A percentile compares a stretch with the other conserved stretches of the same genome.
Conservation (phyloP, 2,113 vertebrate species). For the Lepus timidus region DNA sequence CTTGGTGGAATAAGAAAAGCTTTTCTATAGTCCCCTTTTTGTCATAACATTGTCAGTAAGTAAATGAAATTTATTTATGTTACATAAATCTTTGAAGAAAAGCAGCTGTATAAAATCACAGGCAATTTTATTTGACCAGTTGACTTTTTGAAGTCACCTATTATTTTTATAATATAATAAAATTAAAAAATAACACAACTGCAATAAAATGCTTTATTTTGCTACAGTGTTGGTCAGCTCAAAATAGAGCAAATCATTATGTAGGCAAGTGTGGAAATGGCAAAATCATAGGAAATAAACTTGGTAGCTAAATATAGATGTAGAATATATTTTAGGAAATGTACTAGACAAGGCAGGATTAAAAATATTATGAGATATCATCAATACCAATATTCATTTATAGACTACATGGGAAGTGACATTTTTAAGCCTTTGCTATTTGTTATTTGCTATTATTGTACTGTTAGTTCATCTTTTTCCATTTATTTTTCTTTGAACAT, state of each 20-base stretch:
- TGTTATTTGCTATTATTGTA: neutral
- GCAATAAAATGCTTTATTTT: neutral
- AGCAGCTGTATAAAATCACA: neutral
- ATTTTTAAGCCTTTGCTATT: neutral
- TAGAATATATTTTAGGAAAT: neutral
- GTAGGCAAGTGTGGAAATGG: neutral
- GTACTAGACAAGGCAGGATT: neutral
- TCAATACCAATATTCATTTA: neutral
- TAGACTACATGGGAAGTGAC: neutral
- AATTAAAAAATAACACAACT: neutral
- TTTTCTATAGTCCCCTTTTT: neutral
- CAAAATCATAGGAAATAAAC: neutral
- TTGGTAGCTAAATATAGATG: neutral
- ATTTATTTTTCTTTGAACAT: neutral
- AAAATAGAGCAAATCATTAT: neutral
- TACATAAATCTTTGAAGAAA: neutral
- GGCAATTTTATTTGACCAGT: neutral
- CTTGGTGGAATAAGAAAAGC: neutral
- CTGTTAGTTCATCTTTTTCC: neutral
- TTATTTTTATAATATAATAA: conserved; percentile 2
- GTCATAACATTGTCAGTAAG: neutral
- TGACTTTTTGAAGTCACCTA: neutral
- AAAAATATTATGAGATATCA: neutral
- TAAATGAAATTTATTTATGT: conserved; percentile 18
- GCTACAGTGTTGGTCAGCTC: neutral